A percentile compares a stretch with the other conserved stretches of the same genome.
Evolutionary conservation across 1,140 invertebrate genomes (phyloP).

Genomic region (Polypedilum vanderplanki): DNA sequence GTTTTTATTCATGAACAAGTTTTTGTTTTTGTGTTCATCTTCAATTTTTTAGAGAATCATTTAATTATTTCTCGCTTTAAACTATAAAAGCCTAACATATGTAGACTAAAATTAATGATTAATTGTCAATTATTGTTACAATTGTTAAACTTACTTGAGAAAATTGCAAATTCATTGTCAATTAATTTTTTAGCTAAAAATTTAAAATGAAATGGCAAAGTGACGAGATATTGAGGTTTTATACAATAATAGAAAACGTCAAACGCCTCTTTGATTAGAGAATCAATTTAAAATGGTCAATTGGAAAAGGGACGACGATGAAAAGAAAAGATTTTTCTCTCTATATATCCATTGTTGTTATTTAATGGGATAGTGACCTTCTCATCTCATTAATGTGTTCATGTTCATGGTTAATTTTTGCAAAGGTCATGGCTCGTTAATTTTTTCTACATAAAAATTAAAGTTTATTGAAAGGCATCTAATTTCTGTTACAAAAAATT

Average conservation of each 20-base stretch:
- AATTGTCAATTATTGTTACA: constrained; percentile 1
- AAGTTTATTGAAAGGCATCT: background rate
- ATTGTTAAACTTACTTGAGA: background rate
- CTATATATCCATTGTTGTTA: background rate
- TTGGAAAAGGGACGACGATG: constrained; percentile 1
- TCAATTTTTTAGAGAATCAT: too few relatives aligned
- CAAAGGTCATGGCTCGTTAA: background rate
- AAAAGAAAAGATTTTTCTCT: too few relatives aligned
- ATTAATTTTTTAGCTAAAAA: background rate
- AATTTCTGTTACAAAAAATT: background rate
- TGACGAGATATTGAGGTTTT: background rate
- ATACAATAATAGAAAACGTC: background rate
- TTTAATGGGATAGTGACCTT: background rate
- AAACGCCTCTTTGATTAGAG: constrained; percentile 1
- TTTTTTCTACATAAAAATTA: background rate
- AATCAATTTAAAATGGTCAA: constrained; percentile 13
- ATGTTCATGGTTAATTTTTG: constrained; percentile 18
- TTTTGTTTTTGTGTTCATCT: too few relatives aligned
- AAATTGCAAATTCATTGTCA: constrained; percentile 13
- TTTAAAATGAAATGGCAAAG: background rate
- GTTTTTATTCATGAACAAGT: too few relatives aligned
- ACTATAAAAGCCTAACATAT: too few relatives aligned
- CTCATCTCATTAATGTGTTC: background rate
- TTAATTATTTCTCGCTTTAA: too few relatives aligned
- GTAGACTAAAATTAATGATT: background rate